Conservation (phyloP, 2,888 invertebrate genomes). For the Netelia melanura region DNA sequence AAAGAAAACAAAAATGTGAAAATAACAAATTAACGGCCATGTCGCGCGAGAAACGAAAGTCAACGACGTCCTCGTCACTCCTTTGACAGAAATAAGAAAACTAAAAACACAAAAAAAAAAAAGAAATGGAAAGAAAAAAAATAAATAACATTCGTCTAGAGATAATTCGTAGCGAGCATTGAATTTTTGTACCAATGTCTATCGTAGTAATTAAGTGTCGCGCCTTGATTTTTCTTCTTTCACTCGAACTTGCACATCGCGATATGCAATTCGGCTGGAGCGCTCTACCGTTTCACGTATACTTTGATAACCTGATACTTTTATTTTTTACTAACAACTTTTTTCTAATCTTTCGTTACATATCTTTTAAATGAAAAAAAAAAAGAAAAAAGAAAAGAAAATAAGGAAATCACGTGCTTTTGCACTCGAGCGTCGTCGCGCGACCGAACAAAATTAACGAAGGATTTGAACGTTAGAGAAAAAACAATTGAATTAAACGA, state of each 20-base stretch:
- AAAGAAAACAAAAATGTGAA: slow-evolving; percentile 27
- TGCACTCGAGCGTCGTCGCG: slow-evolving; percentile 62
- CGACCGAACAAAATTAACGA: slow-evolving; percentile 44
- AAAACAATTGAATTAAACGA: slow-evolving; percentile 29
- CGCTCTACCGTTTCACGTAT: slow-evolving; percentile 34
- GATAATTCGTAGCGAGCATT: slow-evolving; percentile 82
- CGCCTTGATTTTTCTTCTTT: slow-evolving; percentile 70
- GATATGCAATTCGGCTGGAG: slow-evolving; percentile 35
- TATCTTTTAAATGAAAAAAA: slow-evolving; percentile 47
- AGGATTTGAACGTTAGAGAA: slow-evolving; percentile 16
- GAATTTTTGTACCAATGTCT: slow-evolving; percentile 84
- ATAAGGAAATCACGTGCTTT: slow-evolving; percentile 47
- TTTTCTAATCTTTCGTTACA: slow-evolving; percentile 8
- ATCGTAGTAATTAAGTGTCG: slow-evolving; percentile 81
- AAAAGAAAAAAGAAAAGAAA: slow-evolving; percentile 19
- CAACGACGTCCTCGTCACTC: slow-evolving; percentile 77
- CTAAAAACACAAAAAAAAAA: slow-evolving; percentile 27
- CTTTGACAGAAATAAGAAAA: slow-evolving; percentile 71
- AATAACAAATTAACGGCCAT: slow-evolving; percentile 27
- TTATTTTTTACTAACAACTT: slow-evolving; percentile 14
- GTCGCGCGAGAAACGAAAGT: slow-evolving; percentile 70
- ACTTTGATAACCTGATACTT: slow-evolving; percentile 1
- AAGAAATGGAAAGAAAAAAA: slow-evolving; percentile 42
- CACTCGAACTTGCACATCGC: slow-evolving; percentile 41
- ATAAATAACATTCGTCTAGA: slow-evolving; percentile 78